Conservation (phyloP, 2,113 vertebrate genomes). For the Cranoglanis bouderius region DNA sequence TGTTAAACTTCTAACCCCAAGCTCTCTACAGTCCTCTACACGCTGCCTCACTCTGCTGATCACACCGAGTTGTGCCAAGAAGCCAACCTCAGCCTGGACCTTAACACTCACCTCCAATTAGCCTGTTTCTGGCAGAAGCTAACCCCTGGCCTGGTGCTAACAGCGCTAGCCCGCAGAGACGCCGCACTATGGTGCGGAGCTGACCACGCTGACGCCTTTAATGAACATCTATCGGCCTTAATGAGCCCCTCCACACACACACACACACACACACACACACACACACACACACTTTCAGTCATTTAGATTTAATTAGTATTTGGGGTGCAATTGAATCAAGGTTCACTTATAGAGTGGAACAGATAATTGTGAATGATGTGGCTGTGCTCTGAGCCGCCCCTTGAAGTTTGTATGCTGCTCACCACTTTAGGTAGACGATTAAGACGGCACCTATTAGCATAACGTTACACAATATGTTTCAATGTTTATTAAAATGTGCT, state of each 20-base stretch:
- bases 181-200: slow-evolving; percentile 10
- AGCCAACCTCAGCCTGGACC: slow-evolving; percentile 18
- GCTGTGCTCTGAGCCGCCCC: slow-evolving; percentile 15
- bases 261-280: slow-evolving; percentile 1
- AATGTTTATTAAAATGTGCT: too few relatives aligned
- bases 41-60: neutral
- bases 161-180: slow-evolving; percentile 37
- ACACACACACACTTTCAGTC: slow-evolving; percentile 42
- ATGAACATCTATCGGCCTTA: slow-evolving; percentile 49
- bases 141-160: slow-evolving; percentile 46
- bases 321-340: slow-evolving; percentile 42
- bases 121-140: slow-evolving; percentile 32
- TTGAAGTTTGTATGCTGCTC: slow-evolving; percentile 23
- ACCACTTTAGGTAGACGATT: slow-evolving; percentile 36
- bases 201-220: slow-evolving; percentile 42
- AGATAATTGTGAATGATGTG: slow-evolving; percentile 48
- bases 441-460: slow-evolving; percentile 20
- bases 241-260: slow-evolving; percentile 29
- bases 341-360: slow-evolving; percentile 40
- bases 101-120: slow-evolving; percentile 48
- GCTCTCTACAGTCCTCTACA: neutral
- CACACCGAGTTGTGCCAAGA: slow-evolving; percentile 13
- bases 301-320: slow-evolving; percentile 54
- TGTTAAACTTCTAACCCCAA: neutral
- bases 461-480: neutral